Base-by-base conservation (phyloP, 2,888 invertebrate genomes). In the Uropetala carovei region DNA sequence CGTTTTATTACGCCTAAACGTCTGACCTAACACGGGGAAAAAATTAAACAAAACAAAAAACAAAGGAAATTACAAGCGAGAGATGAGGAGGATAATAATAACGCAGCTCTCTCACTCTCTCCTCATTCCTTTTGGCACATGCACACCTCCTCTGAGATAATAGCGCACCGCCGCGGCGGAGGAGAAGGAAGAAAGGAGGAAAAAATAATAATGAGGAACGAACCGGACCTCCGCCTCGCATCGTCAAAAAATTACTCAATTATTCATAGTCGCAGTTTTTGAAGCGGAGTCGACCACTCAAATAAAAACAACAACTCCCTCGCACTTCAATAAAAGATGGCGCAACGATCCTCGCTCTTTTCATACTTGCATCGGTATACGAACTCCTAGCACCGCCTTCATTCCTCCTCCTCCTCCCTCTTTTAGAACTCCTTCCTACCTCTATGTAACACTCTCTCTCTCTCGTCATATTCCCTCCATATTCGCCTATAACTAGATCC, bases 271-370 rank as follows among this genome's bases (percentile, higher is more conserved):
- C 75, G 75, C 75, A 27, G 75, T 75, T 75, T 75, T 75, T 75
- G 4, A n/a, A 68, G 22, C 13, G 75, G 75, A 75, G 75, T 75
- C 27, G 75, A 75, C 75, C 75, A 75, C 75, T 75, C 75, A 27
- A 75, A 75, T 43, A 5, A 43, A 43, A 43, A n/a, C n/a, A 43
- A 43, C 18, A 75, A 75, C 75, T 75, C 75, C 22, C 22, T 75
- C 75, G 75, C 75, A 75, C 75, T 22, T 75, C 75, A 75, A 75
- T 75, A 75, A 75, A 75, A 75, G 75, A 75, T 75, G 75, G 68
- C 68, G 68, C 68, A 68, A 68, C 68, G 68, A n/a, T 18, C n/a
- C n/a, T 9, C n/a, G 18, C 68, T 68, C 68, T 68, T 68, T 75
- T 27, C 75, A 75, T 75, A 27, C 75, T 75, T 75, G 75, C 75